Evolutionary conservation across 2,113 vertebrate genomes (phyloP).

Genomic region (Hippocampus mohnikei): DNA sequence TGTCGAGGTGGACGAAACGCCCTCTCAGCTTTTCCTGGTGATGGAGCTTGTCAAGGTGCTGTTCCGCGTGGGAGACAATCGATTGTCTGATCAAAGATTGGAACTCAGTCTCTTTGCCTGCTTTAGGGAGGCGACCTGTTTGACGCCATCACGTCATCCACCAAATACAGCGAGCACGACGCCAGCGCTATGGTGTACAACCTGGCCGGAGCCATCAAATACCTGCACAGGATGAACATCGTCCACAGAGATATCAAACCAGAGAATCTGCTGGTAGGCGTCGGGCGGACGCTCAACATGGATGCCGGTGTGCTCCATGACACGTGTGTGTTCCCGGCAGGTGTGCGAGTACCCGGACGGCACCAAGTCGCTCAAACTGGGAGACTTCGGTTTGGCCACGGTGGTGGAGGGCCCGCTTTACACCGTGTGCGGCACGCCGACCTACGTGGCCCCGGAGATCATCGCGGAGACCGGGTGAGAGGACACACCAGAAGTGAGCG

Average conservation of each 20-base stretch:
- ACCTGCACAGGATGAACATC: slow-evolving; percentile 91
- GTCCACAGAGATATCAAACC: slow-evolving; percentile 98
- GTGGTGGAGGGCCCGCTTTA: slow-evolving; percentile 91
- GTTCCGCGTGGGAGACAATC: not conserved
- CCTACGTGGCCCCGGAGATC: slow-evolving; percentile 96
- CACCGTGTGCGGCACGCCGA: slow-evolving; percentile 95
- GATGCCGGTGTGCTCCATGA: not conserved
- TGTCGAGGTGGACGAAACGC: slow-evolving; percentile 92
- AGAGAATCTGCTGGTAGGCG: slow-evolving; percentile 89
- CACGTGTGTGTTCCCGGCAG: slow-evolving; percentile 51
- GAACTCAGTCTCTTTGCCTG: slow-evolving; percentile 5
- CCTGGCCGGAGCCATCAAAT: slow-evolving; percentile 86
- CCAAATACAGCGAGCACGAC: slow-evolving; percentile 93
- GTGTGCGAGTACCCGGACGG: slow-evolving; percentile 95
- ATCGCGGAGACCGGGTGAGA: slow-evolving; percentile 94
- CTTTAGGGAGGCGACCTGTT: slow-evolving; percentile 92
- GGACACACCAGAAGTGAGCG: too few relatives aligned
- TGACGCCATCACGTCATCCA: slow-evolving; percentile 96
- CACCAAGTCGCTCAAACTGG: slow-evolving; percentile 94
- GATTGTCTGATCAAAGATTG: not conserved
- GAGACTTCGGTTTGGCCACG: slow-evolving; percentile 93
- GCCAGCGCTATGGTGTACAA: slow-evolving; percentile 98
- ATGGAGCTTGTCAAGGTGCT: slow-evolving; percentile 97
- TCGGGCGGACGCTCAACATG: not conserved
- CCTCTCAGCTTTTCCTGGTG: slow-evolving; percentile 89